Evolutionary conservation across 2,888 invertebrate species (phyloP).

Genomic region (Eulithis testata): DNA sequence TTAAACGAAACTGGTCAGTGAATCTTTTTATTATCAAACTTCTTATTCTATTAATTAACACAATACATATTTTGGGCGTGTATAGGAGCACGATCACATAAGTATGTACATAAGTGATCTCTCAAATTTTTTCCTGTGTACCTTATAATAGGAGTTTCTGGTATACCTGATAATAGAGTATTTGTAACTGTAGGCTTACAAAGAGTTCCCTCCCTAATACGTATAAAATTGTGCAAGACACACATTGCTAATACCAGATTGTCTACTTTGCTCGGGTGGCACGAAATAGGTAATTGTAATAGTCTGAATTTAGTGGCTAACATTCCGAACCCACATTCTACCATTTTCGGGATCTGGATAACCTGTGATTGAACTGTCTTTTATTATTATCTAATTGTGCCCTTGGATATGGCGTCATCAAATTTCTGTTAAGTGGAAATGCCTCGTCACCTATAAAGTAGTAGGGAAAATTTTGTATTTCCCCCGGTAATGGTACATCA

Average conservation of each 20-base stretch:
- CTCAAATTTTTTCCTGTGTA: too few relatives aligned
- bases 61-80: too few relatives aligned
- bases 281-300: slow-evolving; percentile 1
- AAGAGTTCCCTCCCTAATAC: too few relatives aligned
- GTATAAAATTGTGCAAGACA: slow-evolving; percentile 1
- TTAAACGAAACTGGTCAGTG: too few relatives aligned
- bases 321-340: slow-evolving; percentile 2
- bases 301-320: slow-evolving; percentile 1
- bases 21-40: too few relatives aligned
- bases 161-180: too few relatives aligned
- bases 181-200: too few relatives aligned
- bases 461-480: neutral
- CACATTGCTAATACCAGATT: slow-evolving; percentile 1
- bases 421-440: neutral
- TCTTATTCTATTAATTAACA: too few relatives aligned
- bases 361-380: neutral
- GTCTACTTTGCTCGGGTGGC: neutral
- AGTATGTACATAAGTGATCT: too few relatives aligned
- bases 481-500: neutral
- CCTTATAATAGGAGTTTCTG: too few relatives aligned
- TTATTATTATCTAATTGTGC: neutral
- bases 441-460: slow-evolving; percentile 2
- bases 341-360: neutral
- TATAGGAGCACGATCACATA: too few relatives aligned
- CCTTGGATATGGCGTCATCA: neutral